A percentile compares a stretch with the other conserved stretches of the same genome.
These are phyloP conservation scores for Diarsia dahlii DNA, from an alignment of 2,888 invertebrate species.

Conservation along the genomic window DNA sequence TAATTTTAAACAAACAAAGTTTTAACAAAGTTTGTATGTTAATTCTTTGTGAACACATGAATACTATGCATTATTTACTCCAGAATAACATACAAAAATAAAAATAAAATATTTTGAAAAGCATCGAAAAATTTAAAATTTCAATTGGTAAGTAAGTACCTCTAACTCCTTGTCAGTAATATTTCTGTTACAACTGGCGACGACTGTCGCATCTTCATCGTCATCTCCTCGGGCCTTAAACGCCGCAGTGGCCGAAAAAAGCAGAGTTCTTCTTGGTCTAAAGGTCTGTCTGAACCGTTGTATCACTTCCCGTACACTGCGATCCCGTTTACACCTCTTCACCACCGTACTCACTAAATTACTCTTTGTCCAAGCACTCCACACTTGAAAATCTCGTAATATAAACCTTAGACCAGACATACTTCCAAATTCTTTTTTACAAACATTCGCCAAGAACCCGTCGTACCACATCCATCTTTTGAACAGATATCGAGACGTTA, in stretches of 20 bases:
- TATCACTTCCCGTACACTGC: slow-evolving; percentile 82
- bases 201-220: slow-evolving; percentile 58
- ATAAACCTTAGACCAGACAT: slow-evolving; percentile 81
- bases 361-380: slow-evolving; percentile 82
- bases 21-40: not conserved
- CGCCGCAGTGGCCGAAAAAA: slow-evolving; percentile 84
- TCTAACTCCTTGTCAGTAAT: slow-evolving; percentile 84
- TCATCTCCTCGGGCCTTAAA: slow-evolving; percentile 75
- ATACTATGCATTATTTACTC: too few relatives aligned
- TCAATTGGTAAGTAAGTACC: slow-evolving; percentile 70
- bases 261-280: slow-evolving; percentile 79
- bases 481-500: slow-evolving; percentile 68
- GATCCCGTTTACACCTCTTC: slow-evolving; percentile 80
- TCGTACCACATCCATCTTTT: slow-evolving; percentile 74
- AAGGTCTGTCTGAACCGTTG: slow-evolving; percentile 82
- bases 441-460: slow-evolving; percentile 63
- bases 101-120: not conserved
- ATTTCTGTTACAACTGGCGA: slow-evolving; percentile 72
- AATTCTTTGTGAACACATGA: not conserved
- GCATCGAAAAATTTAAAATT: not conserved
- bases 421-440: slow-evolving; percentile 65
- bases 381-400: slow-evolving; percentile 81
- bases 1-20: not conserved
- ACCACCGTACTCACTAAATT: slow-evolving; percentile 79
- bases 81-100: not conserved